Evolutionary conservation across 2,888 invertebrate species (phyloP).

Genomic region (Entomobrya multifasciata): DNA sequence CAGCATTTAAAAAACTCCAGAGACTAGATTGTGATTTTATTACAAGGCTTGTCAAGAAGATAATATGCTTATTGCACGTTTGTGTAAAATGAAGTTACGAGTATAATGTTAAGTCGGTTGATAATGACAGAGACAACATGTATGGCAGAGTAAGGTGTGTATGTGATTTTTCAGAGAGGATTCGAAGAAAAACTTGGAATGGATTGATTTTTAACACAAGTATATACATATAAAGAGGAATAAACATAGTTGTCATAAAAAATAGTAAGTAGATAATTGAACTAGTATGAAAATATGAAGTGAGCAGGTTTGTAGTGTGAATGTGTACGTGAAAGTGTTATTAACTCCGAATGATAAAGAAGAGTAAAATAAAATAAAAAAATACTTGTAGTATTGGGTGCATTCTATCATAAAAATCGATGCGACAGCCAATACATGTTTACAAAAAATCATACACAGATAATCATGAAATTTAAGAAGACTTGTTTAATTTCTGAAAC

Average conservation of each 20-base stretch:
- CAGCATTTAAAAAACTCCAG: background rate
- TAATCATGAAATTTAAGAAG: too few species aligned
- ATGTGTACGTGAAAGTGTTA: slow-evolving; percentile 8
- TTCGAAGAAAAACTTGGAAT: background rate
- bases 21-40: slow-evolving; percentile 2
- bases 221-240: background rate
- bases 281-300: too few species aligned
- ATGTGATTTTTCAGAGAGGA: slow-evolving; percentile 21
- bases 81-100: slow-evolving; percentile 19
- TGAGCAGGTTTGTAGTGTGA: too few species aligned
- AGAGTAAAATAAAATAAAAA: too few species aligned
- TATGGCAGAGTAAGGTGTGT: background rate
- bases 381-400: too few species aligned
- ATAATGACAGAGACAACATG: background rate
- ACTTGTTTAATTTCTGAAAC: too few species aligned
- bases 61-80: too few species aligned
- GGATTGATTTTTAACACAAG: background rate
- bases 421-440: too few species aligned
- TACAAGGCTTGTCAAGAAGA: too few species aligned
- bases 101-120: slow-evolving; percentile 19
- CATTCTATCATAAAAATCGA: too few species aligned
- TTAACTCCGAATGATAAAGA: too few species aligned
- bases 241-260: slow-evolving; percentile 40
- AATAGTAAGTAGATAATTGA: slow-evolving; percentile 16
- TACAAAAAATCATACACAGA: too few species aligned